These are phyloP conservation scores for Coleophora deauratella DNA, from an alignment of 2,888 invertebrate genomes.

Conservation along the genomic window DNA sequence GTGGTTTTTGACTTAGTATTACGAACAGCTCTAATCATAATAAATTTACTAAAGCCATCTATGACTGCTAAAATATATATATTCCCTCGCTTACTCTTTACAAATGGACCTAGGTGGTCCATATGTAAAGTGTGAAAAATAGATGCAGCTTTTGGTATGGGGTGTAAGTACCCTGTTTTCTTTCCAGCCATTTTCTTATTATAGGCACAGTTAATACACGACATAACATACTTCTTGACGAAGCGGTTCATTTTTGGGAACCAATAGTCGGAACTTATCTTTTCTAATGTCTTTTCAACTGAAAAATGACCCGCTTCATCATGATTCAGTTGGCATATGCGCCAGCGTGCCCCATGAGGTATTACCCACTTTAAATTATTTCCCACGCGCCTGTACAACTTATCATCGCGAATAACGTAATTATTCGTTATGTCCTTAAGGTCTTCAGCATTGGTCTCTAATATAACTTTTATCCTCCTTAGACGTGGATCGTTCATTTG, in stretches of 20 bases:
- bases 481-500: slow-evolving; percentile 3
- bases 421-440: slow-evolving; percentile 3
- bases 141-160: not conserved
- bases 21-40: slow-evolving; percentile 4
- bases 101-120: slow-evolving; percentile 17
- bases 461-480: too few species aligned
- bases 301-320: slow-evolving; percentile 23
- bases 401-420: slow-evolving; percentile 4
- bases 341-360: slow-evolving; percentile 23
- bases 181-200: not conserved
- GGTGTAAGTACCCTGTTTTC: slow-evolving; percentile 1
- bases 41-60: slow-evolving; percentile 12
- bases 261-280: slow-evolving; percentile 6
- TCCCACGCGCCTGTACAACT: slow-evolving; percentile 6
- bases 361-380: slow-evolving; percentile 25
- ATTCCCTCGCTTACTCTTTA: slow-evolving; percentile 11
- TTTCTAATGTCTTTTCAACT: slow-evolving; percentile 3
- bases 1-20: slow-evolving; percentile 9
- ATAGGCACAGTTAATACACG: slow-evolving; percentile 5
- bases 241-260: slow-evolving; percentile 8
- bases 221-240: slow-evolving; percentile 4
- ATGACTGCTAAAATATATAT: slow-evolving; percentile 10
- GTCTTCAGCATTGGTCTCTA: too few species aligned
- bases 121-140: slow-evolving; percentile 12
- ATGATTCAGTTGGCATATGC: too few species aligned